Evolutionary conservation across 92 coral and sea anemone species (phyloP).

Genomic region (Heliopora coerulea): DNA sequence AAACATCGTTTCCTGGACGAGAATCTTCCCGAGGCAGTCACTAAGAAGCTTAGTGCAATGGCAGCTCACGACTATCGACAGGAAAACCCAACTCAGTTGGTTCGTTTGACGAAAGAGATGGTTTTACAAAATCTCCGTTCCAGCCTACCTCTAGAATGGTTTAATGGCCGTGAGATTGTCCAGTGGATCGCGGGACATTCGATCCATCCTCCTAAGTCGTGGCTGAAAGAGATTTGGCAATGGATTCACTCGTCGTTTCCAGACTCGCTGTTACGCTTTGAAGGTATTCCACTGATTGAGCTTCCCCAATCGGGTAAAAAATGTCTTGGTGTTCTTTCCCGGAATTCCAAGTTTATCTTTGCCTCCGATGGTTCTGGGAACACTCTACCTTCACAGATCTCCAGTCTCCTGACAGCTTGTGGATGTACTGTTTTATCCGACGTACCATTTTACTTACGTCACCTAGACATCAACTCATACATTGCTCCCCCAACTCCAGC

Average conservation of each 20-base stretch:
- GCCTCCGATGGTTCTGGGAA: slow-evolving; percentile 30
- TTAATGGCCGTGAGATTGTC: slow-evolving; percentile 12
- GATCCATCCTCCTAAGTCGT: slow-evolving; percentile 47
- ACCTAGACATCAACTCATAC: slow-evolving; percentile 35
- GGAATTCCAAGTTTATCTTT: slow-evolving; percentile 34
- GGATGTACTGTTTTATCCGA: slow-evolving; percentile 47
- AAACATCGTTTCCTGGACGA: slow-evolving; percentile 71
- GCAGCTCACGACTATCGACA: slow-evolving; percentile 12
- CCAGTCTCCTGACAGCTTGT: slow-evolving; percentile 20
- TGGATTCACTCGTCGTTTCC: slow-evolving; percentile 44
- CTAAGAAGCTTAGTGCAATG: slow-evolving; percentile 54
- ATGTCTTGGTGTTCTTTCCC: slow-evolving; percentile 34
- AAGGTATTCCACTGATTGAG: slow-evolving; percentile 42
- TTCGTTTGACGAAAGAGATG: slow-evolving; percentile 22
- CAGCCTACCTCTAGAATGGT: slow-evolving; percentile 46
- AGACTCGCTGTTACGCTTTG: slow-evolving; percentile 27
- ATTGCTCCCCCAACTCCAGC: slow-evolving; percentile 45
- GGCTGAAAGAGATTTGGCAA: slow-evolving; percentile 45
- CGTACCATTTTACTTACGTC: slow-evolving; percentile 13
- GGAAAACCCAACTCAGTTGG: slow-evolving; percentile 31
- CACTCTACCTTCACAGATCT: slow-evolving; percentile 19
- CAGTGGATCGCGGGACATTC: slow-evolving; percentile 23
- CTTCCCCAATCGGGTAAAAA: background rate
- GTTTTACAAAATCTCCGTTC: slow-evolving; percentile 6
- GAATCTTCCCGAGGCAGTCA: slow-evolving; percentile 48